Evolutionary conservation across 1,140 invertebrate genomes (phyloP), one percentile per base, ranked within the genome.

Genomic region (Drosophila simulans): DNA sequence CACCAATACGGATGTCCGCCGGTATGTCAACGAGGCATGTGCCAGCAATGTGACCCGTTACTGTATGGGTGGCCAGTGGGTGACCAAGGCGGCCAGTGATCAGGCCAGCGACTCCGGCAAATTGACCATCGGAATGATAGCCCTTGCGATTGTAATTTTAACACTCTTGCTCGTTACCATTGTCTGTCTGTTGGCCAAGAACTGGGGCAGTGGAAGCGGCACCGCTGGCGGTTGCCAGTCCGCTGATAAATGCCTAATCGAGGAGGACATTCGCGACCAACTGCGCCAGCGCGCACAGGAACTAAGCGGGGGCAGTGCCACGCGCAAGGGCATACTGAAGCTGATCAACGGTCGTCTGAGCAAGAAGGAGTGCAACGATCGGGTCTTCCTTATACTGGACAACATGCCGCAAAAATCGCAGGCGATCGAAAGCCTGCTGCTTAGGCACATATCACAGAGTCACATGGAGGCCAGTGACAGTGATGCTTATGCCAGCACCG

Each of bases 11-110:
- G 75, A 91, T 69, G 25, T 73, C 4, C 62, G 75, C 0, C 66
- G 70, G 0, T 92, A 76, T 15, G 59, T 46, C 17, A 64, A 89
- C 37, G 91, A 90, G 46, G 90, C 88, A 0, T 92, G 91, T n/a
- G 79, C 76, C 37, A 48, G 40, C 17, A 76, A 76, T 45, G 35
- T 15, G 3, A 79, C 70, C 0, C 27, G 90, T 5, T 69, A 73
- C 20, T 92, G 91, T 20, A 22, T 17, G 5, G 65, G 63, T 4
- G 73, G 85, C 25, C 3, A 27, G 12, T 70, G 68, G 68, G 8
- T 37, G 4, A 37, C 42, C 1, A 42, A 34, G 4, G n/a, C 35
- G 17, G 64, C 13, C 12, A 53, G 43, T 22, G 39, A 65, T 25
- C 15, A 42, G n/a, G 5, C 45, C 13, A 37, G 63, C 25, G 25